Conservation (phyloP, 2,888 invertebrate species). For the Altica lythri region DNA sequence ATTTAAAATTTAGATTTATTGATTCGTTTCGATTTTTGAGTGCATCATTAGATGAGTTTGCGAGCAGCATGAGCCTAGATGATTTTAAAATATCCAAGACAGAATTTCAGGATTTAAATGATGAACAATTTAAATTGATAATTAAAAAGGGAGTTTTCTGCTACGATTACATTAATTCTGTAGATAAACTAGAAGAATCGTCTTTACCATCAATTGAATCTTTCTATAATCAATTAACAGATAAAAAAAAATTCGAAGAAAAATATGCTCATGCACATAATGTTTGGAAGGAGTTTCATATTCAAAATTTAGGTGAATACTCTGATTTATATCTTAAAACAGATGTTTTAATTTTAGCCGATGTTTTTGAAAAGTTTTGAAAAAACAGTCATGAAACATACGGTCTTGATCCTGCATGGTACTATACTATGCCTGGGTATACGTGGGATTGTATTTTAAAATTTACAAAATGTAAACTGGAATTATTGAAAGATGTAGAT, state of each 20-base stretch:
- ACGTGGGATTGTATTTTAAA: too few species aligned
- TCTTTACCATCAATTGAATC: slow-evolving; percentile 37
- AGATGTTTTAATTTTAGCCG: too few species aligned
- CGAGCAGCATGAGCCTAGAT: slow-evolving; percentile 8
- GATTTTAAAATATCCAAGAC: background rate
- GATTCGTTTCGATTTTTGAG: slow-evolving; percentile 46
- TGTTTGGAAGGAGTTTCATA: too few species aligned
- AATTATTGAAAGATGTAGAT: too few species aligned
- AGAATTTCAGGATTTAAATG: background rate
- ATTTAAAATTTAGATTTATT: slow-evolving; percentile 35
- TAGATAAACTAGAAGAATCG: slow-evolving; percentile 31
- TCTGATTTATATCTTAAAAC: too few species aligned
- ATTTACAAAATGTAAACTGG: too few species aligned
- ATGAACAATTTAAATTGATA: background rate
- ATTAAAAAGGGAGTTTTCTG: slow-evolving; percentile 25
- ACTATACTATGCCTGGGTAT: too few species aligned
- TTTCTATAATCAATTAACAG: slow-evolving; percentile 42
- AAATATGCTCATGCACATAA: slow-evolving; percentile 47
- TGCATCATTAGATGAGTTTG: slow-evolving; percentile 41
- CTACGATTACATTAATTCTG: slow-evolving; percentile 13
- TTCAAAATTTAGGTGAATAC: too few species aligned
- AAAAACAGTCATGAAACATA: too few species aligned
- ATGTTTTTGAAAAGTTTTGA: too few species aligned
- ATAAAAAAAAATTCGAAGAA: slow-evolving; percentile 36
- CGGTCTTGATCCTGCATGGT: too few species aligned